These are phyloP conservation scores for Triplophysa tibetana DNA, from an alignment of 2,113 vertebrate genomes.

Conservation along the genomic window DNA sequence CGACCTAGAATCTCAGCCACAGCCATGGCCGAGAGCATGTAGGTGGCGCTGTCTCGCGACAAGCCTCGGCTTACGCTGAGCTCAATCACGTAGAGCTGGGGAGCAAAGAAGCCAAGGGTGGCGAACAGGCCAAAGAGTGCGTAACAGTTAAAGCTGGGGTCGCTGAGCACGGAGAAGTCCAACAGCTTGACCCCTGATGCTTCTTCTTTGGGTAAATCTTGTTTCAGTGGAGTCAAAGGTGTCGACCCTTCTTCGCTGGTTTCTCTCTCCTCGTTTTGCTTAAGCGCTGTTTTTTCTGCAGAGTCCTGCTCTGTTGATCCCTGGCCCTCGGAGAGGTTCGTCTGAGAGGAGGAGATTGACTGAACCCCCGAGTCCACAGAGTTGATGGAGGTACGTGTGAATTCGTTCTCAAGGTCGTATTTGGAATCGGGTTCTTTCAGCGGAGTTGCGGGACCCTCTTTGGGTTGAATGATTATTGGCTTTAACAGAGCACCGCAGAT, in stretches of 20 bases:
- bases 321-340: slow-evolving; percentile 67
- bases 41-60: slow-evolving; percentile 77
- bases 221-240: background rate
- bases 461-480: slow-evolving; percentile 78
- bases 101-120: slow-evolving; percentile 93
- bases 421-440: slow-evolving; percentile 70
- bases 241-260: slow-evolving; percentile 36
- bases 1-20: slow-evolving; percentile 87
- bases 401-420: slow-evolving; percentile 87
- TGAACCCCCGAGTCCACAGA: slow-evolving; percentile 95
- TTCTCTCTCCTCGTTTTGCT: slow-evolving; percentile 45
- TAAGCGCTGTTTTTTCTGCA: slow-evolving; percentile 53
- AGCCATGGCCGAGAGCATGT: slow-evolving; percentile 86
- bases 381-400: slow-evolving; percentile 83
- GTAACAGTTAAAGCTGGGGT: slow-evolving; percentile 88
- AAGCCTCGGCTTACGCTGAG: slow-evolving; percentile 85
- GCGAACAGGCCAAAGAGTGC: slow-evolving; percentile 93
- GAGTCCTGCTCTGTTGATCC: slow-evolving; percentile 32
- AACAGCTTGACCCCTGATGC: slow-evolving; percentile 63
- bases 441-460: slow-evolving; percentile 47
- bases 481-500: slow-evolving; percentile 82
- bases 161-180: slow-evolving; percentile 88
- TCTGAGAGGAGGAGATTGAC: slow-evolving; percentile 79
- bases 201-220: background rate
- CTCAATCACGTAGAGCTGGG: slow-evolving; percentile 90